phyloP scores from a whole-genome alignment of 1,140 invertebrate species.

The Dryas iulia region DNA sequence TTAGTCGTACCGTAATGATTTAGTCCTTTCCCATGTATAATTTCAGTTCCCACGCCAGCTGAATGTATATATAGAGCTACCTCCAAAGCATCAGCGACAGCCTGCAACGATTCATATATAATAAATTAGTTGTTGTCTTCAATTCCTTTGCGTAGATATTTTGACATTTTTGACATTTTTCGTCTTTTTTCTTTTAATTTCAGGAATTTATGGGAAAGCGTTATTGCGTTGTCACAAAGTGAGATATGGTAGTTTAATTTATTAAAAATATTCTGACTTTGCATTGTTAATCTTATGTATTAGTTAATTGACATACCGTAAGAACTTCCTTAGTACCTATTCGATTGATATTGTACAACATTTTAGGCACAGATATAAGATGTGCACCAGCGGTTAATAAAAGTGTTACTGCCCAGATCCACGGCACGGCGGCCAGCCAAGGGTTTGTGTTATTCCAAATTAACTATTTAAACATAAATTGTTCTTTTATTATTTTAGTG shows the following conservation, averaged over 20 bases:
- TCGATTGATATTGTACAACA: conserved; percentile 44
- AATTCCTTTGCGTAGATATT: too few species aligned
- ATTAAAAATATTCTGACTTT: too few species aligned
- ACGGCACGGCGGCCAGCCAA: conserved; percentile 54
- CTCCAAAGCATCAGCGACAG: conserved; percentile 58
- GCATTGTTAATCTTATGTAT: neutral
- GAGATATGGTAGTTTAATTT: too few species aligned
- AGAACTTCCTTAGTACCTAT: conserved; percentile 53
- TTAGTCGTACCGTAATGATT: conserved; percentile 61
- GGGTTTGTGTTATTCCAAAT: conserved; percentile 60
- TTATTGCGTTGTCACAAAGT: too few species aligned
- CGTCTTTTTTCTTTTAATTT: too few species aligned
- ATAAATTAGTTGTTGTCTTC: too few species aligned
- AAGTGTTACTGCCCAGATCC: conserved; percentile 51
- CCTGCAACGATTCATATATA: conserved; percentile 33
- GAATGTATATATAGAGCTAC: conserved; percentile 64
- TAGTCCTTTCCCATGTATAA: conserved; percentile 67
- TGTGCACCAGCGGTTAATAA: conserved; percentile 37
- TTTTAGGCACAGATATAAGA: conserved; percentile 32
- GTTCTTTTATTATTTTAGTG: neutral
- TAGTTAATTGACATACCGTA: conserved; percentile 39
- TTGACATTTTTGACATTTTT: too few species aligned
- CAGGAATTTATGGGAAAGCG: too few species aligned
- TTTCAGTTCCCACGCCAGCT: conserved; percentile 59
- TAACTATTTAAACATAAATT: conserved; percentile 40